These are phyloP conservation scores for Agriopis marginaria DNA, from an alignment of 2,888 invertebrate species.

Conservation along the genomic window DNA sequence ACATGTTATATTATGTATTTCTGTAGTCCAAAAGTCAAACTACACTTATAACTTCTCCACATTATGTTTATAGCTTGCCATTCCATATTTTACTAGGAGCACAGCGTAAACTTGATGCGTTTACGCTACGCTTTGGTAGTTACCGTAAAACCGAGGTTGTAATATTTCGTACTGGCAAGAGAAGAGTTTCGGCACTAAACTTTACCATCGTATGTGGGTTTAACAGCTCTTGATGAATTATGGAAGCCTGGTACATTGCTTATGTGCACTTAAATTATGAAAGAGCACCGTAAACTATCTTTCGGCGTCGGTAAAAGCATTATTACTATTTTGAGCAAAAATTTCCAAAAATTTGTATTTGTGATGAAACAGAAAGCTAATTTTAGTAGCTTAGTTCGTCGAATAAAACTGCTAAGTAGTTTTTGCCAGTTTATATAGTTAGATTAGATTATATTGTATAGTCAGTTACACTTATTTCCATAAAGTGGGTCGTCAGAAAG, in stretches of 20 bases:
- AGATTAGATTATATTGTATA: too few relatives aligned
- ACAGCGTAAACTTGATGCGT: slow-evolving; percentile 33
- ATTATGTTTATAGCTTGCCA: slow-evolving; percentile 24
- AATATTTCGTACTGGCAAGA: slow-evolving; percentile 33
- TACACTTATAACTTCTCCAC: slow-evolving; percentile 16
- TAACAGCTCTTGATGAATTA: slow-evolving; percentile 46
- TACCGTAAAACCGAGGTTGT: slow-evolving; percentile 41
- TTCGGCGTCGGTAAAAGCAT: not conserved
- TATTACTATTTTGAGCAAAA: not conserved
- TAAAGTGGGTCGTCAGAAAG: slow-evolving; percentile 5
- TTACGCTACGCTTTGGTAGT: slow-evolving; percentile 36
- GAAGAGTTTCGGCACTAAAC: slow-evolving; percentile 38
- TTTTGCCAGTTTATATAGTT: too few relatives aligned
- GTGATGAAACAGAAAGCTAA: too few relatives aligned
- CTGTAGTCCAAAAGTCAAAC: slow-evolving; percentile 21
- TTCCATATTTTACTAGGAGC: slow-evolving; percentile 26
- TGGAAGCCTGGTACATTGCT: slow-evolving; percentile 35
- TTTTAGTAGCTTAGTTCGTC: too few relatives aligned
- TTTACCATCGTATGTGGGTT: slow-evolving; percentile 38
- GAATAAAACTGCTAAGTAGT: too few relatives aligned
- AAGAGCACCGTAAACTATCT: slow-evolving; percentile 13
- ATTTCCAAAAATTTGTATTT: not conserved
- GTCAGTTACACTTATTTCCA: not conserved
- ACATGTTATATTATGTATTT: not conserved
- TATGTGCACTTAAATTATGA: slow-evolving; percentile 30